A percentile compares a stretch with the other conserved stretches of the same genome.
phyloP scores from a whole-genome alignment of 2,113 vertebrate genomes.

The Lagopus muta region DNA sequence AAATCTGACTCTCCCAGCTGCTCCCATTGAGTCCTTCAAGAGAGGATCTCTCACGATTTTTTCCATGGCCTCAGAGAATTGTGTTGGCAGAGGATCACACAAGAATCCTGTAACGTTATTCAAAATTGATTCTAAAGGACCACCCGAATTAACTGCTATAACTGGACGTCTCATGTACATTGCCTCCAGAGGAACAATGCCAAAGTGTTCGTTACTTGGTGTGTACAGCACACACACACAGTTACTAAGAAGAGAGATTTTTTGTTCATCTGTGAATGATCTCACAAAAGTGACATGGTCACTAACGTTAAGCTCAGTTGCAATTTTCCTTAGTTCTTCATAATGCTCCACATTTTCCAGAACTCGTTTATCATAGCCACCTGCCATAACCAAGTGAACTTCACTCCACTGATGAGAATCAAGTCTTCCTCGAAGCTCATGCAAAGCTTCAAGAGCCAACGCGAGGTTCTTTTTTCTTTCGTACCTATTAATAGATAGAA shows the following conservation, averaged over 20 bases:
- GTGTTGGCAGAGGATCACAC: constrained; percentile 84
- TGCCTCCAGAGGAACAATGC: constrained; percentile 95
- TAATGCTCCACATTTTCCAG: constrained; percentile 92
- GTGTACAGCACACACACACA: constrained; percentile 92
- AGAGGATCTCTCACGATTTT: constrained; percentile 84
- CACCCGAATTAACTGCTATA: constrained; percentile 92
- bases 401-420: constrained; percentile 75
- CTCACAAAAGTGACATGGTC: constrained; percentile 88
- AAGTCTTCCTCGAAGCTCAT: constrained; percentile 79
- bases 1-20: constrained; percentile 89
- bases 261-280: constrained; percentile 91
- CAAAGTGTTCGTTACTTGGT: constrained; percentile 95
- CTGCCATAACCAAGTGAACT: constrained; percentile 91
- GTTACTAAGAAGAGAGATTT: constrained; percentile 85
- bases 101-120: constrained; percentile 91
- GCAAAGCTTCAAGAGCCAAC: constrained; percentile 86
- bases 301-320: constrained; percentile 74
- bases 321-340: constrained; percentile 83
- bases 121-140: constrained; percentile 90
- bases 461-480: constrained; percentile 95
- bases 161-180: constrained; percentile 96
- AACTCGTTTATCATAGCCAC: constrained; percentile 93
- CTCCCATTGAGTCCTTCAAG: constrained; percentile 88
- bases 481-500: constrained; percentile 96
- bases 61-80: constrained; percentile 90